A percentile compares a stretch with the other conserved stretches of the same genome.
These are phyloP conservation scores for Dendrocincla fuliginosa DNA, from an alignment of 2,797 vertebrate genomes.

Conservation along the genomic window DNA sequence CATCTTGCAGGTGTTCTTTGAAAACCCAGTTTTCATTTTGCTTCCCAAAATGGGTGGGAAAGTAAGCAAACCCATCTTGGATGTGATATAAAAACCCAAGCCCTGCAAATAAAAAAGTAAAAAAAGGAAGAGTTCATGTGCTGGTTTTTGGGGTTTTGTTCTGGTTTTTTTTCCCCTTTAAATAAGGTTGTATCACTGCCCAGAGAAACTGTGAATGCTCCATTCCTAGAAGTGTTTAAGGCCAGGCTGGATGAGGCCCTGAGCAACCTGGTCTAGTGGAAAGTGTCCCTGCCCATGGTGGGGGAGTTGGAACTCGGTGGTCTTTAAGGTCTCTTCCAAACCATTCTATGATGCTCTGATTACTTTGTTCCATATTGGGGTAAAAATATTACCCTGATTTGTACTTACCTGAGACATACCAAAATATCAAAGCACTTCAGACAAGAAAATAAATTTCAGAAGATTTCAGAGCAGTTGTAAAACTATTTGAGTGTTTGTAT, in stretches of 20 bases:
- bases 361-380: neutral
- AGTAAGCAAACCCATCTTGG: neutral
- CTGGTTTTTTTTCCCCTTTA: accelerated
- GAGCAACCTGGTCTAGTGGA: neutral
- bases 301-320: neutral
- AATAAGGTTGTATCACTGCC: neutral
- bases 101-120: neutral
- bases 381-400: neutral
- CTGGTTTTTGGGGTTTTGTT: no score
- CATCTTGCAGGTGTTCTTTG: neutral
- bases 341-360: neutral
- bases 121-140: neutral
- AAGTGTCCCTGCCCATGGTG: neutral
- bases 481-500: neutral
- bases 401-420: neutral
- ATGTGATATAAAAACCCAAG: neutral
- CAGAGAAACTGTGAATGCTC: neutral
- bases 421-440: neutral
- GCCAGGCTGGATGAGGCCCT: neutral
- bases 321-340: neutral
- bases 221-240: neutral
- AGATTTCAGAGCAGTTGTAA: neutral
- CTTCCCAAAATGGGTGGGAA: neutral
- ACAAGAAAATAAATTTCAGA: neutral
- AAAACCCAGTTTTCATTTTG: neutral